Conservation (phyloP, 2,113 vertebrate species). For the Oryzias javanicus region DNA sequence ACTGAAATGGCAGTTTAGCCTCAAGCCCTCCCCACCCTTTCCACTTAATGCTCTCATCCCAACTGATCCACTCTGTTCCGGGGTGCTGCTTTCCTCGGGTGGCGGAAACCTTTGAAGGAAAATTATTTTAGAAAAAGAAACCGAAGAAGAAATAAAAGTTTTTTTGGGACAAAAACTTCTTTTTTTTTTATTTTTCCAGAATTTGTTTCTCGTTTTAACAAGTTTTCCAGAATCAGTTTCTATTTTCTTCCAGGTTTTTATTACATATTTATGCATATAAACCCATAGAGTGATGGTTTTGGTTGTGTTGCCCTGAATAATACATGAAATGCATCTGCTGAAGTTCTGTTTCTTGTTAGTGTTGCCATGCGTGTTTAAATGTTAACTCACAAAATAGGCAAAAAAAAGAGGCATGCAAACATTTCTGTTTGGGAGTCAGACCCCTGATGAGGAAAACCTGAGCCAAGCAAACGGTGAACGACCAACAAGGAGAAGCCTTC, state of each 20-base stretch:
- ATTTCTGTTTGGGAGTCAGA: conserved; percentile 19
- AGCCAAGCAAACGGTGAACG: conserved; percentile 1
- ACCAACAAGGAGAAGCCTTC: background rate
- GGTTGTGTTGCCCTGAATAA: conserved; percentile 71
- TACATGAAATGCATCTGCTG: conserved; percentile 73
- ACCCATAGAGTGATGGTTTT: conserved; percentile 54
- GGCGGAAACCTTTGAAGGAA: background rate
- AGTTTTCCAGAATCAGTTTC: conserved; percentile 26
- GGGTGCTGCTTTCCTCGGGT: conserved; percentile 14
- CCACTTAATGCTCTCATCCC: conserved; percentile 31
- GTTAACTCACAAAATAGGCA: conserved; percentile 29
- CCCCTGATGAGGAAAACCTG: conserved; percentile 20
- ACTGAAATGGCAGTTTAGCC: conserved; percentile 47
- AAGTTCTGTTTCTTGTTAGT: conserved; percentile 49
- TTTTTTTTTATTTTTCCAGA: background rate
- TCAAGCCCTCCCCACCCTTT: conserved; percentile 3
- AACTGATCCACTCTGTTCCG: conserved; percentile 14
- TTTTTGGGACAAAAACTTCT: background rate
- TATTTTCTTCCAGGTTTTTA: conserved; percentile 47
- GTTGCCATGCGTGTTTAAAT: conserved; percentile 31
- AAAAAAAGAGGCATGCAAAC: background rate
- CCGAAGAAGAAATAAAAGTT: background rate
- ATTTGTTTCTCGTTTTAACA: conserved; percentile 15
- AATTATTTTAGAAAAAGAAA: background rate
- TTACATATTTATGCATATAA: conserved; percentile 69